phyloP scores from a whole-genome alignment of 2,113 vertebrate genomes.

The Phylloscopus trochiloides region DNA sequence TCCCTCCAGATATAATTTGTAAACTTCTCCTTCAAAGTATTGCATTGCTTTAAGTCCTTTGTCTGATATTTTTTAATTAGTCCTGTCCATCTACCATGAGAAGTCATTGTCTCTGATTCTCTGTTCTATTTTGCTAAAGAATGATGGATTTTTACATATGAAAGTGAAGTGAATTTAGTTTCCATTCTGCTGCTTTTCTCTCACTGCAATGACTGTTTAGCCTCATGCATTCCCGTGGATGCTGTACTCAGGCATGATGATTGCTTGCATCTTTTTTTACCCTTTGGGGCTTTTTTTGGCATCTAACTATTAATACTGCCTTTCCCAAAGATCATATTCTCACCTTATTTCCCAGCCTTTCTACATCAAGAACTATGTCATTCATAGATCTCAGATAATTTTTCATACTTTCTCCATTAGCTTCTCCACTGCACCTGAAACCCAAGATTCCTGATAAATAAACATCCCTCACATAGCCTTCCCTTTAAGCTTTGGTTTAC shows the following conservation, averaged over 20 bases:
- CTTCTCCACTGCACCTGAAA: not conserved
- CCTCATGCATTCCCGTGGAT: not conserved
- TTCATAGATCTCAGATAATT: not conserved
- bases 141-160: not conserved
- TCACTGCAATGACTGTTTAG: not conserved
- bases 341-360: not conserved
- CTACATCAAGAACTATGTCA: not conserved
- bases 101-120: not conserved
- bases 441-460: not conserved
- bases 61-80: not conserved
- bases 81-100: not conserved
- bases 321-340: not conserved
- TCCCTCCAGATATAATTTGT: not conserved
- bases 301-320: not conserved
- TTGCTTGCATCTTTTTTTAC: not conserved
- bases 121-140: not conserved
- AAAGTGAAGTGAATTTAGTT: not conserved
- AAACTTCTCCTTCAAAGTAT: not conserved
- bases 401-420: not conserved
- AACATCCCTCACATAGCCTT: not conserved
- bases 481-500: not conserved
- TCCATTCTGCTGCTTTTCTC: not conserved
- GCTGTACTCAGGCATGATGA: not conserved
- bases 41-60: not conserved
- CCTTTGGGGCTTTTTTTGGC: not conserved